These are phyloP conservation scores for Cheilosia vernalis DNA, from an alignment of 2,888 invertebrate genomes.

Conservation along the genomic window DNA sequence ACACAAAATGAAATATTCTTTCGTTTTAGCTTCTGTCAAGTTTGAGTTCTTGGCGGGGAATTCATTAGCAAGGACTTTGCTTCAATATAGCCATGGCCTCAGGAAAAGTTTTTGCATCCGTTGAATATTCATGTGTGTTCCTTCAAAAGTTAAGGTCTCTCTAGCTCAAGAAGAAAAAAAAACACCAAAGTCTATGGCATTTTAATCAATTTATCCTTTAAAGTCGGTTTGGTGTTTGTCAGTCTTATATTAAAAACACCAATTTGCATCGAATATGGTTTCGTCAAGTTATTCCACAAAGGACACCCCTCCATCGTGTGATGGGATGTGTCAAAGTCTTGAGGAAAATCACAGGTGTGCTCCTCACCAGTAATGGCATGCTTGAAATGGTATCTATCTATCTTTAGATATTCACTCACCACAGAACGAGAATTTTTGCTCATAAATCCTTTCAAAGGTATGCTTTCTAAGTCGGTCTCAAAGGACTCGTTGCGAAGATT, in stretches of 20 bases:
- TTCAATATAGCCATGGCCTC: not conserved
- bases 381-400: slow-evolving; percentile 17
- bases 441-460: slow-evolving; percentile 44
- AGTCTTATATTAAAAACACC: slow-evolving; percentile 3
- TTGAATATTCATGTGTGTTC: slow-evolving; percentile 56
- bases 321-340: slow-evolving; percentile 7
- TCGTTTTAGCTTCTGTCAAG: slow-evolving; percentile 6
- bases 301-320: not conserved
- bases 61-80: slow-evolving; percentile 50
- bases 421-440: slow-evolving; percentile 20
- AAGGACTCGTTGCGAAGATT: slow-evolving; percentile 52
- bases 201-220: slow-evolving; percentile 66
- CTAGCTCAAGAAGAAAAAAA: not conserved
- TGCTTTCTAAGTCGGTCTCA: slow-evolving; percentile 48
- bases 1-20: slow-evolving; percentile 53
- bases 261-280: slow-evolving; percentile 39
- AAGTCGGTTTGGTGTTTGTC: slow-evolving; percentile 31
- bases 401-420: slow-evolving; percentile 14
- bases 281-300: slow-evolving; percentile 30
- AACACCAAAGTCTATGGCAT: slow-evolving; percentile 27
- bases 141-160: slow-evolving; percentile 6
- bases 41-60: slow-evolving; percentile 24
- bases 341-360: slow-evolving; percentile 30
- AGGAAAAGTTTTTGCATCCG: slow-evolving; percentile 46
- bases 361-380: slow-evolving; percentile 26